Percentiles rank a stretch among this genome's conserved stretches.
These are phyloP conservation scores for Dinothrombium tinctorium DNA, from an alignment of 1,140 invertebrate genomes.

Conservation along the genomic window DNA sequence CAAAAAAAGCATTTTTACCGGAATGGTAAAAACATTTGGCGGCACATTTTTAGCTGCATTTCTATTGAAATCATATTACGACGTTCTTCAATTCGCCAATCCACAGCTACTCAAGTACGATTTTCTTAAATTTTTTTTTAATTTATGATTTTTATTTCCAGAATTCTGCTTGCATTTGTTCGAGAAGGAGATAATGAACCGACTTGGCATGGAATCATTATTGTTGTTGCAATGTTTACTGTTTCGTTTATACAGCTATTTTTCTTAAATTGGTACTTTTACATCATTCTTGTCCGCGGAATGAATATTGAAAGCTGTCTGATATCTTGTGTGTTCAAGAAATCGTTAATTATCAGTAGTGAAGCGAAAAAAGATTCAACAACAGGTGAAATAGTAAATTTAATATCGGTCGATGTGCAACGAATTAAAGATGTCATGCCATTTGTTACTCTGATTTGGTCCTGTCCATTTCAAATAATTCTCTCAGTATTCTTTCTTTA, in stretches of 20 bases:
- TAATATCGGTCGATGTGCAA: conserved; percentile 28
- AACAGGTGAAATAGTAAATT: conserved; percentile 34
- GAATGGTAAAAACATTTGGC: conserved; percentile 35
- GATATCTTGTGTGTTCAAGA: conserved; percentile 21
- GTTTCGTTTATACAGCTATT: too few species aligned
- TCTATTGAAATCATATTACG: conserved; percentile 49
- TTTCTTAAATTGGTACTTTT: too few species aligned
- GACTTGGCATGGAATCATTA: too few species aligned
- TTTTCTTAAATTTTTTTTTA: conserved; percentile 13
- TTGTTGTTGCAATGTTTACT: too few species aligned
- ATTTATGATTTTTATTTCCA: neutral
- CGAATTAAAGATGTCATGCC: conserved; percentile 14
- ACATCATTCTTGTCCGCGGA: neutral
- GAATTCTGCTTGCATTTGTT: too few species aligned
- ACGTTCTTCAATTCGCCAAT: conserved; percentile 72
- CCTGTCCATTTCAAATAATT: conserved; percentile 20
- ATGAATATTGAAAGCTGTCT: conserved; percentile 17
- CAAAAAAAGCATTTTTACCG: conserved; percentile 18
- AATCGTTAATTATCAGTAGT: conserved; percentile 22
- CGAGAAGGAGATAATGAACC: too few species aligned
- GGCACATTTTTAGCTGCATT: conserved; percentile 54
- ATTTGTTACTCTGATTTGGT: conserved; percentile 19
- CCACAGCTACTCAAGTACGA: conserved; percentile 30
- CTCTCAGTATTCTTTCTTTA: conserved; percentile 24
- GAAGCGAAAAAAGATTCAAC: conserved; percentile 26